Conservation (phyloP, 2,797 vertebrate species). For the Malurus leucopterus region DNA sequence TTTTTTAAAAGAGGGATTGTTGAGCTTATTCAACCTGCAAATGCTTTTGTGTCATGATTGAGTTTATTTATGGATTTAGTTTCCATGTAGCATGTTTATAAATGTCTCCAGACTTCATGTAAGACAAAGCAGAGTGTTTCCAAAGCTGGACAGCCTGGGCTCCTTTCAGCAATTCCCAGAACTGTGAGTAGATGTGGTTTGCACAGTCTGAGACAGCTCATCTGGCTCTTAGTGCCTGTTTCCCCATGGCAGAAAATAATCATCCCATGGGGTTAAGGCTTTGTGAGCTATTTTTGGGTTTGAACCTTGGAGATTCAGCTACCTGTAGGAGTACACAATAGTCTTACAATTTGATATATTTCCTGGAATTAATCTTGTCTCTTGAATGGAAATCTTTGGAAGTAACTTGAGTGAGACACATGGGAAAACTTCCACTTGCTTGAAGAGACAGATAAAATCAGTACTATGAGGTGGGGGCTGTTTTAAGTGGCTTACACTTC, state of each 20-base stretch:
- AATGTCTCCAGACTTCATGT: not conserved
- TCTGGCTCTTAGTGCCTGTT: not conserved
- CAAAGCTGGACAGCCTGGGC: not conserved
- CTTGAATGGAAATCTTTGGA: not conserved
- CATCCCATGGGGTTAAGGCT: not conserved
- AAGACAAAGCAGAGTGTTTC: not conserved
- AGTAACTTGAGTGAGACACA: not conserved
- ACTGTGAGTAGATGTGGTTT: not conserved
- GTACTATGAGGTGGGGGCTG: not conserved
- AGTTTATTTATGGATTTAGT: not conserved
- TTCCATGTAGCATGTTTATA: not conserved
- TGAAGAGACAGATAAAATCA: not conserved
- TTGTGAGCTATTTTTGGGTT: not conserved
- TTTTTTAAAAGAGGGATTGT: not conserved
- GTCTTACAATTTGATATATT: not conserved
- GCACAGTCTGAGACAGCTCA: not conserved
- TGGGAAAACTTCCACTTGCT: not conserved
- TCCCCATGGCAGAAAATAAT: not conserved
- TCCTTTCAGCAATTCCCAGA: not conserved
- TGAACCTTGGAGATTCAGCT: not conserved
- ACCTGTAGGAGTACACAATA: not conserved
- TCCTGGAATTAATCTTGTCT: not conserved
- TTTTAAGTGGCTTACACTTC: not conserved
- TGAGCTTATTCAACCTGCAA: not conserved
- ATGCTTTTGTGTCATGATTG: not conserved